Percentiles rank a stretch among this genome's conserved stretches.
Evolutionary conservation across 2,888 invertebrate genomes (phyloP).

Genomic region (Leptarthrus brevirostris): DNA sequence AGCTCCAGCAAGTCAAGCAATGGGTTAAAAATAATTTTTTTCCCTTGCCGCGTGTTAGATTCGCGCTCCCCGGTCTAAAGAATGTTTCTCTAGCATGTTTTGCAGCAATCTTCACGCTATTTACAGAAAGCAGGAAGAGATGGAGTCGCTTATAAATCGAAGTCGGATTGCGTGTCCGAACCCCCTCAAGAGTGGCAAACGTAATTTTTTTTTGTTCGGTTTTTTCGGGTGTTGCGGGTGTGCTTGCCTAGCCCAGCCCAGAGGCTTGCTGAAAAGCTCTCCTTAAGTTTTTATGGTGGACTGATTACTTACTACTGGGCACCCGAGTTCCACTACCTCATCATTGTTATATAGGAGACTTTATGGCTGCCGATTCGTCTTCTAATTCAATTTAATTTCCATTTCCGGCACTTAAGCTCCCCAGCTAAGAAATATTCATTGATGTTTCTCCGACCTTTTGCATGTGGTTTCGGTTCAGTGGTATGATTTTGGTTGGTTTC

Average conservation of each 20-base stretch:
- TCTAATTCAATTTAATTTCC: slow-evolving; percentile 45
- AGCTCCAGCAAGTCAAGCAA: neutral
- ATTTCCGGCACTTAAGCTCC: slow-evolving; percentile 32
- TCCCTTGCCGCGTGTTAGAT: slow-evolving; percentile 24
- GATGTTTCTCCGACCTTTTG: neutral
- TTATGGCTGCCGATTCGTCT: slow-evolving; percentile 30
- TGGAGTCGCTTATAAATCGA: slow-evolving; percentile 24
- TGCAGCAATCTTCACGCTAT: slow-evolving; percentile 44
- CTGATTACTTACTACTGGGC: neutral
- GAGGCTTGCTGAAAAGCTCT: slow-evolving; percentile 28
- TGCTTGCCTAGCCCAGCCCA: no score
- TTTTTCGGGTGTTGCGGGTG: neutral
- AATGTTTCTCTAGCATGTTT: slow-evolving; percentile 21
- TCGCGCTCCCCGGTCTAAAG: slow-evolving; percentile 3
- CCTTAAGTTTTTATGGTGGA: neutral
- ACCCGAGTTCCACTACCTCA: neutral
- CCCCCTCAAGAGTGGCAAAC: slow-evolving; percentile 7
- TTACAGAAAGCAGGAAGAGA: neutral
- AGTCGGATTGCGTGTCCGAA: slow-evolving; percentile 38
- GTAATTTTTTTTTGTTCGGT: slow-evolving; percentile 24
- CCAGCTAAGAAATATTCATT: neutral
- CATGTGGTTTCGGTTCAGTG: slow-evolving; percentile 20
- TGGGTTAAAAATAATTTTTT: slow-evolving; percentile 45
- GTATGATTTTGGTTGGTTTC: neutral
- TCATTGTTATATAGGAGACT: slow-evolving; percentile 20